phyloP scores from a whole-genome alignment of 2,888 invertebrate genomes.

The Imbricaverruca yamaguchii region DNA sequence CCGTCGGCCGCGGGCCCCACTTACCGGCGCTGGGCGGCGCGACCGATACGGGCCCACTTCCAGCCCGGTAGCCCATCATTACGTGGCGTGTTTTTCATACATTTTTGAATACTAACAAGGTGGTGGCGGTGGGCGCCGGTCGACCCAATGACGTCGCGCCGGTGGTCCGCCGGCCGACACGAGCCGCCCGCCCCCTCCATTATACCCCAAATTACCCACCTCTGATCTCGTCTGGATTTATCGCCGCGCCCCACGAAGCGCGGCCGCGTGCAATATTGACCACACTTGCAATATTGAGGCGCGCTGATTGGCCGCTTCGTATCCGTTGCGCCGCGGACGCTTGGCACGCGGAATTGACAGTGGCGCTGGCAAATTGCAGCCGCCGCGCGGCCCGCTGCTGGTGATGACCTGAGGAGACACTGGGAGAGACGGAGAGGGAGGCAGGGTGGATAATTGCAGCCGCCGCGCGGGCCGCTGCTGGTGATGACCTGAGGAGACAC shows the following conservation, averaged over 20 bases:
- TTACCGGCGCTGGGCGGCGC: no score
- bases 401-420: no score
- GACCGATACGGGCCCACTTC: no score
- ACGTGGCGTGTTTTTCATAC: slow-evolving; percentile 19
- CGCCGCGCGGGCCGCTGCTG: no score
- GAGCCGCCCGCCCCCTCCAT: slow-evolving; percentile 5
- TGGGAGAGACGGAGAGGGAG: neutral
- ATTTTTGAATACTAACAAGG: slow-evolving; percentile 19
- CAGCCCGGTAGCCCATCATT: neutral
- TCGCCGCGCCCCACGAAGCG: neutral
- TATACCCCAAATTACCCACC: neutral
- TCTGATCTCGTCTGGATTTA: neutral
- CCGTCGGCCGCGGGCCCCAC: no score
- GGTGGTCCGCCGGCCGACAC: slow-evolving; percentile 4
- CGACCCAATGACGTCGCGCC: slow-evolving; percentile 7
- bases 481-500: no score
- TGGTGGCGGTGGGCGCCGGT: neutral
- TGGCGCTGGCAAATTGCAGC: no score
- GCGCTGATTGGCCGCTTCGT: neutral
- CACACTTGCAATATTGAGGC: neutral
- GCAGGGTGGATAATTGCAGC: neutral
- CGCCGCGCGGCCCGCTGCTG: no score
- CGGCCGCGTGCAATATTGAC: neutral
- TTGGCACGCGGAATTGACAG: neutral
- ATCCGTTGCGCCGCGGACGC: neutral